Base-by-base conservation (phyloP, 2,797 vertebrate genomes). In the Tapirus indicus region DNA sequence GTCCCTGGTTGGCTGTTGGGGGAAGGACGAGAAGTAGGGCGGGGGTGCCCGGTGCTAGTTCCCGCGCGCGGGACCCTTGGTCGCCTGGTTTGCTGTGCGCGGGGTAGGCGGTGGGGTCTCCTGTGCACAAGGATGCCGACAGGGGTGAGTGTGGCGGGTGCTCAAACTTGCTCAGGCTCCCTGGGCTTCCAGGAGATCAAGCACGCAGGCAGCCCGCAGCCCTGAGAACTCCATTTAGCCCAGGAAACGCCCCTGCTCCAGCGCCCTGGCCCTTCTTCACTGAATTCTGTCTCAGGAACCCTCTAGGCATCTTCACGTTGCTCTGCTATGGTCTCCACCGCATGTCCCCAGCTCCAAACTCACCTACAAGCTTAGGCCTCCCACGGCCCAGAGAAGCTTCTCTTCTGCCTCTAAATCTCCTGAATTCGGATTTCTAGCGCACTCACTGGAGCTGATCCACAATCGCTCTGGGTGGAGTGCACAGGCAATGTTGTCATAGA, bases 221-320 rank as follows among this genome's bases (percentile, higher is more conserved):
- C 32, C 41, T 8, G 71, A 49, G 21, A 32, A 14, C 9, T 49
- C 16, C 21, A 0, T 21, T 35, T 35, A 4, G 9, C 27, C 17
- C 41, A 5, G 7, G 29, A 20, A 12, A 49, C 3, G 32, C 56
- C 75, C 44, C 71, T 27, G 71, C 29, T 20, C 4, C 44, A 14
- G 25, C 0, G 2, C 14, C 0, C 1, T 7, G 84, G n/a, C 27
- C 27, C 0, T 4, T n/a, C 49, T 25, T 6, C 54, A 14, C 16
- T 11, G 3, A 25, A 13, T 21, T 27, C 29, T 9, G 13, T 6
- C 56, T 62, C 9, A 0, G 0, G 2, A 1, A 21, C 56, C 38
- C 14, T 44, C 54, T 54, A 5, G 52, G 4, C 4, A 6, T 29
- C 7, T 54, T 16, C 32, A n/a, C 5, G 1, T n/a, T 5, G 38